Evolutionary conservation across 2,888 invertebrate genomes (phyloP).

Genomic region (Tromatobia lineatoria): DNA sequence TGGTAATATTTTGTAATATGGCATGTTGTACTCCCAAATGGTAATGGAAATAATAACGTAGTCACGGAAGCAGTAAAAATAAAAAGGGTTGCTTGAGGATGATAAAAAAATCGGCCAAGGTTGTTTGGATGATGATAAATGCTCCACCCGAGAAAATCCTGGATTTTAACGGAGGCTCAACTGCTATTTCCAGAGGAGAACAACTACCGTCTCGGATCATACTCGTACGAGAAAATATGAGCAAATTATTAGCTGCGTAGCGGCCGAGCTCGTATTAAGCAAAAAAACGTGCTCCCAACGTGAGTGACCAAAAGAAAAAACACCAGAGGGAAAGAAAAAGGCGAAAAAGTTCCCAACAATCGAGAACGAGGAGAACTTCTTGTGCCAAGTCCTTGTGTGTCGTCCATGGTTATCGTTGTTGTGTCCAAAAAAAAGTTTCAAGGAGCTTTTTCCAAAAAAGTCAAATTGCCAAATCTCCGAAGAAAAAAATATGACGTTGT

Average conservation of each 20-base stretch:
- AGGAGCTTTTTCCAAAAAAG: not conserved
- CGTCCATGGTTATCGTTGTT: slow-evolving; percentile 24
- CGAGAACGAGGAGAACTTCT: slow-evolving; percentile 12
- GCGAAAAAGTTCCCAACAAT: slow-evolving; percentile 75
- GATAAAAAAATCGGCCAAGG: slow-evolving; percentile 9
- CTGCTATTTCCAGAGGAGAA: slow-evolving; percentile 78
- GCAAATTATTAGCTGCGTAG: slow-evolving; percentile 68
- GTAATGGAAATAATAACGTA: slow-evolving; percentile 20
- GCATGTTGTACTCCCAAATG: slow-evolving; percentile 1
- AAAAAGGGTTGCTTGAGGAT: slow-evolving; percentile 5
- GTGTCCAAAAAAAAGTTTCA: slow-evolving; percentile 6
- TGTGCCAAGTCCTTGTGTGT: slow-evolving; percentile 6
- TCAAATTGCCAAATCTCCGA: not conserved
- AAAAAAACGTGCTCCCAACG: slow-evolving; percentile 41
- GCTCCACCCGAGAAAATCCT: slow-evolving; percentile 14
- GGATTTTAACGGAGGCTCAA: slow-evolving; percentile 49
- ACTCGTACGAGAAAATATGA: slow-evolving; percentile 79
- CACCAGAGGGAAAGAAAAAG: slow-evolving; percentile 50
- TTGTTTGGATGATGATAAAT: slow-evolving; percentile 24
- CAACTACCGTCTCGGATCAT: slow-evolving; percentile 76
- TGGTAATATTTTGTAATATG: not conserved
- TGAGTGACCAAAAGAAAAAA: slow-evolving; percentile 40
- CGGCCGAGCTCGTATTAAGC: slow-evolving; percentile 47
- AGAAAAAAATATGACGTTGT: slow-evolving; percentile 17
- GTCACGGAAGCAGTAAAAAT: not conserved